These are phyloP conservation scores for Copidosoma aretas DNA, from an alignment of 2,888 invertebrate genomes.

Conservation along the genomic window DNA sequence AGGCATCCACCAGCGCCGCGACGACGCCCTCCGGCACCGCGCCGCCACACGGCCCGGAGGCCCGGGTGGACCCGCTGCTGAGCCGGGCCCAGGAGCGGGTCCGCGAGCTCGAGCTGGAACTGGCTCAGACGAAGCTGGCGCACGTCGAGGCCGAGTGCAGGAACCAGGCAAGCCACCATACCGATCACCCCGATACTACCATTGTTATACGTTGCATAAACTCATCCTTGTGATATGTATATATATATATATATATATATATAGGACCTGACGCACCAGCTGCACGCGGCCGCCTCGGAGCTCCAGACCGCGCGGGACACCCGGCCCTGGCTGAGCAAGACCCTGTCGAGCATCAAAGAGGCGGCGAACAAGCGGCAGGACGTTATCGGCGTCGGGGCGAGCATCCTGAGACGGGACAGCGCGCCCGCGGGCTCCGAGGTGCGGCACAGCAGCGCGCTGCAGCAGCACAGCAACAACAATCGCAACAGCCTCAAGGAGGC, in stretches of 20 bases:
- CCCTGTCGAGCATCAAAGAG: slow-evolving; percentile 79
- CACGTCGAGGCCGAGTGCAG: slow-evolving; percentile 96
- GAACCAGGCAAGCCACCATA: slow-evolving; percentile 74
- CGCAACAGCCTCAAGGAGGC: slow-evolving; percentile 59
- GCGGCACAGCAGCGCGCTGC: slow-evolving; percentile 42
- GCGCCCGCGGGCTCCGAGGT: slow-evolving; percentile 55
- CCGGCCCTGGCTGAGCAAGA: slow-evolving; percentile 96
- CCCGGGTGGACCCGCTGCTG: slow-evolving; percentile 56
- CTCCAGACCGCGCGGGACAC: slow-evolving; percentile 73
- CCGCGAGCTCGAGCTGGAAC: slow-evolving; percentile 89
- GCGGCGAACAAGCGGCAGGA: slow-evolving; percentile 70
- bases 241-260: too few relatives aligned
- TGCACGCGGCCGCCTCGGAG: slow-evolving; percentile 82
- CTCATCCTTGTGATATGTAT: too few relatives aligned
- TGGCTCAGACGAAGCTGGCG: slow-evolving; percentile 95
- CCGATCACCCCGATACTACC: too few relatives aligned
- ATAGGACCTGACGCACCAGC: slow-evolving; percentile 88
- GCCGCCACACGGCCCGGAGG: slow-evolving; percentile 53
- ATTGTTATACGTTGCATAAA: too few relatives aligned
- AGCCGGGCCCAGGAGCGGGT: slow-evolving; percentile 72
- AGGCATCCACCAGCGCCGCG: slow-evolving; percentile 20
- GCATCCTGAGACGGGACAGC: slow-evolving; percentile 63
- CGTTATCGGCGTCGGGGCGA: slow-evolving; percentile 40
- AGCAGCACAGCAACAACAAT: slow-evolving; percentile 46
- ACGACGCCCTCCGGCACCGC: slow-evolving; percentile 42